Evolutionary conservation across 2,888 invertebrate genomes (phyloP).

Genomic region (Mesochorus sp.): DNA sequence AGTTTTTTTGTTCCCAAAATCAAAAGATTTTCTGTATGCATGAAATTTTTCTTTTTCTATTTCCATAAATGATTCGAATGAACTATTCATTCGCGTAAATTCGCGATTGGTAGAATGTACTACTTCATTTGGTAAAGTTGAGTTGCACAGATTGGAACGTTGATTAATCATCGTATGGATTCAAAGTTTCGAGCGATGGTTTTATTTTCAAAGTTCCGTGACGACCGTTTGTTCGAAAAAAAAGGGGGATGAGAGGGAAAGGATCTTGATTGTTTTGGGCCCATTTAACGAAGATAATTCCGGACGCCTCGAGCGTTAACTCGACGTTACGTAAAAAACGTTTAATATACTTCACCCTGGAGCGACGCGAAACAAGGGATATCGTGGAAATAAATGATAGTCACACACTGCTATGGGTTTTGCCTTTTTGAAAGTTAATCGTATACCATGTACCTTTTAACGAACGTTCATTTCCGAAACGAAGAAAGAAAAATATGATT

Average conservation of each 20-base stretch:
- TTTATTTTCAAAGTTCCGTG: constrained; percentile 12
- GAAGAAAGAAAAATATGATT: constrained; percentile 1
- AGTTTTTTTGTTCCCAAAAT: too few species aligned
- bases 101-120: not conserved
- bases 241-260: constrained; percentile 9
- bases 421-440: constrained; percentile 26
- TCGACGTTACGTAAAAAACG: constrained; percentile 39
- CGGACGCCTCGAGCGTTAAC: constrained; percentile 36
- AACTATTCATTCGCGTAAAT: too few species aligned
- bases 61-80: too few species aligned
- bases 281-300: constrained; percentile 37
- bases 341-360: constrained; percentile 29
- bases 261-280: constrained; percentile 44
- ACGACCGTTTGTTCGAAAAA: constrained; percentile 36
- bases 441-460: constrained; percentile 24
- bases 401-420: not conserved
- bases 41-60: too few species aligned
- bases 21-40: too few species aligned
- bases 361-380: constrained; percentile 33
- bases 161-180: constrained; percentile 1
- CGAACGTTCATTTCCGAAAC: constrained; percentile 20
- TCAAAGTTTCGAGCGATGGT: constrained; percentile 7
- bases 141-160: not conserved
- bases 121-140: not conserved
- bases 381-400: constrained; percentile 41